These are phyloP conservation scores for Lepisosteus osseus DNA, from an alignment of 2,113 vertebrate genomes.

Conservation along the genomic window DNA sequence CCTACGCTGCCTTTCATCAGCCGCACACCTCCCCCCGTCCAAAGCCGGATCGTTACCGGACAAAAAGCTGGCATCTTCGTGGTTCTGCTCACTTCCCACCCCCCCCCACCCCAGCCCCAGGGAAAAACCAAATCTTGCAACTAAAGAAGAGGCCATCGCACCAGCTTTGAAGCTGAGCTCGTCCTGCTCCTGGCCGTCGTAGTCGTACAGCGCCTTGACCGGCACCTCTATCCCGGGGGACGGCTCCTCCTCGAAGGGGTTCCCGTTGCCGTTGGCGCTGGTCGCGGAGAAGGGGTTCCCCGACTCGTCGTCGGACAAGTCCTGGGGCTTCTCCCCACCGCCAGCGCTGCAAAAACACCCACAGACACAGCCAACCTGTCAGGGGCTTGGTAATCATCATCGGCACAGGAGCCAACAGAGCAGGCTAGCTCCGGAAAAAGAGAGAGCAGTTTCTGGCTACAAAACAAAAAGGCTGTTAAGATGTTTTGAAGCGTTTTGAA, in stretches of 20 bases:
- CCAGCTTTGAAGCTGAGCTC: slow-evolving; percentile 96
- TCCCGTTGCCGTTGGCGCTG: slow-evolving; percentile 83
- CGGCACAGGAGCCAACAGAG: no score
- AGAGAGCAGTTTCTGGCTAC: background rate
- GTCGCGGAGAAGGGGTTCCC: slow-evolving; percentile 82
- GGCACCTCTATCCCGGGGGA: slow-evolving; percentile 68
- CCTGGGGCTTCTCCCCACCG: slow-evolving; percentile 80
- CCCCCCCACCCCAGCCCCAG: no score
- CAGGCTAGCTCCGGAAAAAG: no score
- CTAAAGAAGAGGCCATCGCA: slow-evolving; percentile 34
- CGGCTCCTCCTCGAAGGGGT: slow-evolving; percentile 89
- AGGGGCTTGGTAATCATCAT: no score
- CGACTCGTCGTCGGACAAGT: slow-evolving; percentile 90
- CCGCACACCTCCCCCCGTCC: no score
- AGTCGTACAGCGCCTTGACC: slow-evolving; percentile 90
- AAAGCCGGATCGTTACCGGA: no score
- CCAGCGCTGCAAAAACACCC: slow-evolving; percentile 58
- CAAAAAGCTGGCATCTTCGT: no score
- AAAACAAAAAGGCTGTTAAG: background rate
- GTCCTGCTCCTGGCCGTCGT: slow-evolving; percentile 93
- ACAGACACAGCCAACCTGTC: background rate
- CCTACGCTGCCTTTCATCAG: no score
- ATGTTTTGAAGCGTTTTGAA: background rate
- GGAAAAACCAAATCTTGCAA: background rate
- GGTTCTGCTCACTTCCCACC: no score